Base-by-base conservation (phyloP, 1,140 invertebrate genomes). In the Drosophila ogumai region DNA sequence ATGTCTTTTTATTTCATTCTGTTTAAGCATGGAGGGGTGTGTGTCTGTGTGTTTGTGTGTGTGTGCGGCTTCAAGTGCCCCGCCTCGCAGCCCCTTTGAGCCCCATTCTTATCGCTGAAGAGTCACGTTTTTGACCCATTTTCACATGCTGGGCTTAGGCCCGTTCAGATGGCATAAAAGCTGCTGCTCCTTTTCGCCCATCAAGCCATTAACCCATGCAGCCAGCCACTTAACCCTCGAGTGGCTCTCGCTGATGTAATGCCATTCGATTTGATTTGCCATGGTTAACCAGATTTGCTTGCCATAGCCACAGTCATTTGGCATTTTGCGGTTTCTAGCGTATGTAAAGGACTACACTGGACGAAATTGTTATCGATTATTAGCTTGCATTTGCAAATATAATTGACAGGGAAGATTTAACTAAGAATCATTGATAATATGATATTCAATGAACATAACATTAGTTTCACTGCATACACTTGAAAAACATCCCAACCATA, bases 121-220 rank as follows among this genome's bases (percentile, higher is more conserved):
- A 73, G 67, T 73, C 69, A 73, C 69, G 69, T 73, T 73, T 73
- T 73, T 73, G 69, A 73, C 69, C 69, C 69, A 73, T 73, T 73
- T 73, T 73, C 67, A 72, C 69, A 73, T 73, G 31, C 54, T 72
- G 54, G 47, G 43, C 44, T 28, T 40, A 50, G 49, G 68, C 64
- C 64, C 6, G 34, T 64, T 50, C 36, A 67, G 65, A 63, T 67
- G 65, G 65, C 69, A 72, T 17, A 25, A 72, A 73, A 59, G 69
- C 68, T 50, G 44, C 68, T 40, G 43, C 41, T 49, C 66, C 34
- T 52, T 22, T 52, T 60, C 31, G 28, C 22, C 43, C 19, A 22
- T 49, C 58, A 34, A 49, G 38, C 67, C 69, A 73, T 73, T 73
- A 73, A 73, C 69, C 69, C 67, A 72, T 73, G 66, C 36, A 72